These are phyloP conservation scores for Albula glossodonta DNA, from an alignment of 2,113 vertebrate genomes.

Conservation along the genomic window DNA sequence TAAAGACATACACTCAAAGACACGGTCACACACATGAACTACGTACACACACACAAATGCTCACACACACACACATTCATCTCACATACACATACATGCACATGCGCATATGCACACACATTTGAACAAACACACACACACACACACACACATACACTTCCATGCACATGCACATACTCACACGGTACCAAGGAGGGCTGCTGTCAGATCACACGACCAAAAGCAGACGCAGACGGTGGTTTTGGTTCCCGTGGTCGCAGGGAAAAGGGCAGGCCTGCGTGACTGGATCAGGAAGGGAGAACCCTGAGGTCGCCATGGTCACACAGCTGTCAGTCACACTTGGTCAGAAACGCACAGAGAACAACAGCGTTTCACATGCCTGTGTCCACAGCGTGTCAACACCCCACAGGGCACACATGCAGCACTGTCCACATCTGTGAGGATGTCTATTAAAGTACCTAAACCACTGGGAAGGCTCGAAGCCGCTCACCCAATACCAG, in stretches of 20 bases:
- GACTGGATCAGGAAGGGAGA: conserved; percentile 59
- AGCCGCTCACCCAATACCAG: too few relatives aligned
- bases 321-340: background rate
- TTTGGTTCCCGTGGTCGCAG: conserved; percentile 56
- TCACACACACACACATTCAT: conserved; percentile 17
- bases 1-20: conserved; percentile 35
- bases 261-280: conserved; percentile 52
- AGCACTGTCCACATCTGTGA: too few relatives aligned
- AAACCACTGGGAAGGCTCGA: too few relatives aligned
- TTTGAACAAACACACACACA: conserved; percentile 5
- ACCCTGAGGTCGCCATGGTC: conserved; percentile 37
- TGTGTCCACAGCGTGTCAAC: too few relatives aligned
- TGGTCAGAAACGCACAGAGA: background rate
- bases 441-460: too few relatives aligned
- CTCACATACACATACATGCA: background rate
- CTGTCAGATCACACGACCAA: conserved; percentile 60
- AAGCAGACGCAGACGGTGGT: conserved; percentile 60
- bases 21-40: background rate
- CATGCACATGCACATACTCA: background rate
- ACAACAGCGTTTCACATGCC: too few relatives aligned
- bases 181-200: conserved; percentile 36
- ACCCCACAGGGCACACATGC: too few relatives aligned
- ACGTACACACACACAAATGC: background rate
- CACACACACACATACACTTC: background rate
- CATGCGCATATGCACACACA: background rate